Base-by-base conservation (phyloP, 2,888 invertebrate genomes). In the Zele albiditarsus region DNA sequence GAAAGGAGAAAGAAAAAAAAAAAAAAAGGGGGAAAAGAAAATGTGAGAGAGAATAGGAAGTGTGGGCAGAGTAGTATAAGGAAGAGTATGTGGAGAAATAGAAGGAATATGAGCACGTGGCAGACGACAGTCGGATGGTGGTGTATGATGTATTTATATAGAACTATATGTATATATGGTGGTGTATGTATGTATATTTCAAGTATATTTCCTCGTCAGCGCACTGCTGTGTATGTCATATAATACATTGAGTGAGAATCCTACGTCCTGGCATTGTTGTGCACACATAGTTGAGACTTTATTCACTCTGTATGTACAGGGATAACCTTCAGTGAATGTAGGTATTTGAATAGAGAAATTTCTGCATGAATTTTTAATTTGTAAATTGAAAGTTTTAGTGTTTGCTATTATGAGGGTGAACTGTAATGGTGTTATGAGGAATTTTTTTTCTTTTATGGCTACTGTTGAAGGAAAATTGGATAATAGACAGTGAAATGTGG, bases 61-160 rank as follows among this genome's bases (percentile, higher is more conserved):
- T 28, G 27, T 28, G 62, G 62, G 70, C 4, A 46, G 20, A 58
- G 42, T 38, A 20, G 62, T 60, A 57, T 57, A 31, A 68, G 57
- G 58, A 33, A 68, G 31, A 53, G 42, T 4, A 23, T 25, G 38
- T 28, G 33, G 33, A 53, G 33, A 53, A 63, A 20, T 53, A 27
- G 33, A 33, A 62, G 53, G 63, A 68, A 28, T 68, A 28, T 53
- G 68, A 31, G 66, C 74, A 74, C 74, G 74, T 74, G 74, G 74
- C 53, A 74, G 33, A 38, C 68, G 69, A 69, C 60, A 73, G 68
- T 58, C 65, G 28, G 42, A 60, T 60, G 67, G 57, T 72, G 42
- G 20, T 53, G 20, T 53, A 53, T 53, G 53, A 53, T 53, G 20
- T 53, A 53, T 53, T 2, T 46, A 46, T 42, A 42, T 12, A 46